Evolutionary conservation across 2,888 invertebrate species (phyloP), one percentile per base, ranked within the genome.

Genomic region (Trachelus stipa): DNA sequence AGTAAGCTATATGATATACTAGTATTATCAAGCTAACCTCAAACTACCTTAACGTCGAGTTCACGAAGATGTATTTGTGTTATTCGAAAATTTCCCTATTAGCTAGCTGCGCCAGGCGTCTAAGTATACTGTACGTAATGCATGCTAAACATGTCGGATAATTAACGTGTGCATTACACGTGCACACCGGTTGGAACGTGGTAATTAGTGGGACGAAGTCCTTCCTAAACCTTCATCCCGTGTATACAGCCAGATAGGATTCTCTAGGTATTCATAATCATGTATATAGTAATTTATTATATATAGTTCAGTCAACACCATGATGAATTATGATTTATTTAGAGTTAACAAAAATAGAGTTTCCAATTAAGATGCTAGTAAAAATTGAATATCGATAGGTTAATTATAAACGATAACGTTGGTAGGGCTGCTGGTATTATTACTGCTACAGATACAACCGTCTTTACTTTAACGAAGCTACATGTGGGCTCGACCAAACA

Each of bases 121-220:
- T 79, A 73, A 74, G 74, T 80, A 79, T 79, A 75, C 78, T 79
- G 79, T 79, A 85, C 83, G 86, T 88, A 86, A 88, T 88, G 88
- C 89, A 89, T 89, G 88, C 86, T 87, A 89, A 89, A 87, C 85
- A 88, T 86, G 85, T 84, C 84, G 83, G 84, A 85, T 88, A 88
- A 89, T 89, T 88, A 89, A 87, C 86, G 85, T 85, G 83, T 81
- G 85, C 84, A 83, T 86, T 88, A 86, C 84, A 84, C 83, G 83
- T 85, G 83, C 83, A 83, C 85, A 56, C 23, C 23, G 56, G 56
- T 56, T 56, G 23, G 56, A 56, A 56, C 56, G 56, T 56, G 56
- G 23, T 56, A 56, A 56, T 56, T 56, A 56, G 56, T 23, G 56
- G 9, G 56, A 23, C 56, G 23, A 56, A 56, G 56, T 56, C 56